Percentiles rank a stretch among this genome's conserved stretches.
Conservation (phyloP, 2,113 vertebrate genomes). For the Pelodiscus sinensis region DNA sequence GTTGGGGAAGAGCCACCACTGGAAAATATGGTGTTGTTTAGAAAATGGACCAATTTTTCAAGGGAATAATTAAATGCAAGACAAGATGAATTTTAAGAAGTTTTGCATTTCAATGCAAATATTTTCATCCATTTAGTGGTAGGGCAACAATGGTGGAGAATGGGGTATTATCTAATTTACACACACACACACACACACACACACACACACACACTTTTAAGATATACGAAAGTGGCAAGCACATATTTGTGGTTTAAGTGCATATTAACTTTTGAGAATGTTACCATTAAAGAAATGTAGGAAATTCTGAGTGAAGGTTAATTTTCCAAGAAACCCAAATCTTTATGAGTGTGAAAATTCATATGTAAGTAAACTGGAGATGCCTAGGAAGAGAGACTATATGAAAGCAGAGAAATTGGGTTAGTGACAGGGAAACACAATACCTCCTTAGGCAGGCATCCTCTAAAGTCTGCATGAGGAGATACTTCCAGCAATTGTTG, state of each 20-base stretch:
- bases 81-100: background rate
- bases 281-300: background rate
- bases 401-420: background rate
- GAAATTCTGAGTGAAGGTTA: background rate
- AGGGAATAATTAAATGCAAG: background rate
- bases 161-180: background rate
- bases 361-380: background rate
- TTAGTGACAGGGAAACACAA: background rate
- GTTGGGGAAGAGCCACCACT: background rate
- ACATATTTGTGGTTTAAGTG: fast-evolving
- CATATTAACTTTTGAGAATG: fast-evolving
- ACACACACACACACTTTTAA: background rate
- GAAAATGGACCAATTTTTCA: background rate
- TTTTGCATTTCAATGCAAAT: background rate
- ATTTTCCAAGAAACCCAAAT: too few species aligned
- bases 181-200: background rate
- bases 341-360: background rate
- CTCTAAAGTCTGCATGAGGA: background rate
- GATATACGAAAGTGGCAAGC: background rate
- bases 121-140: background rate
- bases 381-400: background rate
- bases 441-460: background rate
- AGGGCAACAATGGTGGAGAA: background rate
- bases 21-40: background rate
- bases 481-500: background rate